Conservation (phyloP, 2,797 vertebrate genomes). For the Diplodus puntazzo region DNA sequence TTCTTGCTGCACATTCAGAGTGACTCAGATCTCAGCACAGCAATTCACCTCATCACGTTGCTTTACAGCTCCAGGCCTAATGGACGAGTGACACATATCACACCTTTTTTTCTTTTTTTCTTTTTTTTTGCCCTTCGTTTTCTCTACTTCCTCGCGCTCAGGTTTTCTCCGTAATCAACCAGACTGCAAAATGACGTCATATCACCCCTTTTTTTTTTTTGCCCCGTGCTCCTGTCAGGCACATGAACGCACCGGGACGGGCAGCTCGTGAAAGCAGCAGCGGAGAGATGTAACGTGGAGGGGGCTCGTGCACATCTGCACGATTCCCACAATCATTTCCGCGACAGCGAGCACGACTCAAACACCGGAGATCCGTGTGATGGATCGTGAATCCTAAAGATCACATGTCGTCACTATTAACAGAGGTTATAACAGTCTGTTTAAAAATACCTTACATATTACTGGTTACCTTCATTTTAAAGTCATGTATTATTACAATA, state of each 20-base stretch:
- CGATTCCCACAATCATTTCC: too few relatives aligned
- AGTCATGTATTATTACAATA: too few relatives aligned
- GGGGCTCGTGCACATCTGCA: too few relatives aligned
- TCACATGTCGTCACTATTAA: too few relatives aligned
- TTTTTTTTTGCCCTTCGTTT: neutral
- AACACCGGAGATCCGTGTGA: too few relatives aligned
- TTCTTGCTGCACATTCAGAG: constrained; percentile 58
- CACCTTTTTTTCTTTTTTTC: neutral
- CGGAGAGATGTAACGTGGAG: too few relatives aligned
- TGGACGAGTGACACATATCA: constrained; percentile 8
- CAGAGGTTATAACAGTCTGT: too few relatives aligned
- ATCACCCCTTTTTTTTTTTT: constrained; percentile 18
- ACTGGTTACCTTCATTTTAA: too few relatives aligned
- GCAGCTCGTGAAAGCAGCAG: too few relatives aligned
- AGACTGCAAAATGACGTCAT: constrained; percentile 89
- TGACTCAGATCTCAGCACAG: constrained; percentile 67
- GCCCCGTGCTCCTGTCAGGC: constrained; percentile 40
- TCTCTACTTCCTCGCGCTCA: constrained; percentile 3
- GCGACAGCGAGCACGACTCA: too few relatives aligned
- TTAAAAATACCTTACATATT: too few relatives aligned
- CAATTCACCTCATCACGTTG: constrained; percentile 51
- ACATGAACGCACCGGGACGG: constrained; percentile 14
- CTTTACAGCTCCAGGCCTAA: constrained; percentile 7
- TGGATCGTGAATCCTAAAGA: too few relatives aligned
- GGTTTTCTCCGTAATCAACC: constrained; percentile 21